A percentile compares a stretch with the other conserved stretches of the same genome.
Evolutionary conservation across 2,888 invertebrate species (phyloP).

Genomic region (Emmelina monodactyla): DNA sequence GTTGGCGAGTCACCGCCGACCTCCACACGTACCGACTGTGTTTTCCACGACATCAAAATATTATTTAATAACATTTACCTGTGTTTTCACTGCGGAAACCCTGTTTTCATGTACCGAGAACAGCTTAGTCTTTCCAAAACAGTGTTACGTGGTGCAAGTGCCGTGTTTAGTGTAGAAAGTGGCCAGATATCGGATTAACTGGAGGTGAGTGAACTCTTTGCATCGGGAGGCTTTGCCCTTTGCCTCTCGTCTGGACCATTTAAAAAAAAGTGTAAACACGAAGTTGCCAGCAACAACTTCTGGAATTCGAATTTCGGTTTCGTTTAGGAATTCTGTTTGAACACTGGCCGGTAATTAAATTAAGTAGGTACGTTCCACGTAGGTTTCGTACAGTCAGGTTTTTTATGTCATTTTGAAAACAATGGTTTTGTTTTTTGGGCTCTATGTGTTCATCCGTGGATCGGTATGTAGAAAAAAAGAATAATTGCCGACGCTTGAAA

Average conservation of each 20-base stretch:
- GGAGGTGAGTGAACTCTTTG: conserved; percentile 17
- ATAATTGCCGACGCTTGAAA: conserved; percentile 27
- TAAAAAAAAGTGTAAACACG: conserved; percentile 1
- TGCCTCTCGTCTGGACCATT: neutral
- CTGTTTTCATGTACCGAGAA: conserved; percentile 27
- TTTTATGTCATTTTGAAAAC: neutral
- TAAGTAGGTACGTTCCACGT: neutral
- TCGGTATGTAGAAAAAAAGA: conserved; percentile 17
- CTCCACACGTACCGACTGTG: conserved; percentile 29
- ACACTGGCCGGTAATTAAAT: neutral
- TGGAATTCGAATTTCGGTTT: neutral
- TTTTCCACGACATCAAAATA: conserved; percentile 35
- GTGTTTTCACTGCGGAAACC: conserved; percentile 30
- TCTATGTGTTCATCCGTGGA: conserved; percentile 3
- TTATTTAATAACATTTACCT: conserved; percentile 43
- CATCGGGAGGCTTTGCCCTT: conserved; percentile 6
- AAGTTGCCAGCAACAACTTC: neutral
- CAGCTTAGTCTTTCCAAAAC: conserved; percentile 10
- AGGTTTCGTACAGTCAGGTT: neutral
- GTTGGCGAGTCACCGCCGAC: conserved; percentile 36
- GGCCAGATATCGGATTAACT: conserved; percentile 9
- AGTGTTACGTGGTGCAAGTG: conserved; percentile 3
- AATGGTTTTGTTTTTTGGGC: neutral
- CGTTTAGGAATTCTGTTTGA: neutral
- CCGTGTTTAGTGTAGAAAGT: conserved; percentile 9